phyloP scores from a whole-genome alignment of 2,113 vertebrate genomes.

The Archocentrus centrarchus region DNA sequence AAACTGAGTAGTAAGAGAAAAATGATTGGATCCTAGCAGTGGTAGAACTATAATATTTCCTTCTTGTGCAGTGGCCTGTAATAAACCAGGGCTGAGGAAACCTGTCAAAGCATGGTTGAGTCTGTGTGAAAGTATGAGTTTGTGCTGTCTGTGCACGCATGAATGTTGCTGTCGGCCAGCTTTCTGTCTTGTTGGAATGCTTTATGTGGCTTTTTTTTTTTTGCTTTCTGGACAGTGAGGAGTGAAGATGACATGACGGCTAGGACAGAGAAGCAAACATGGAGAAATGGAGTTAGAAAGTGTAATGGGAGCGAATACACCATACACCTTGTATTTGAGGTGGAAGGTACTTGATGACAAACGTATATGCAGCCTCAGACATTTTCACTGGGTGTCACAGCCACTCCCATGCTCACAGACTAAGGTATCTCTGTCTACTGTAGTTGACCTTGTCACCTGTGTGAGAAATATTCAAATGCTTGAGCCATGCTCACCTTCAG shows the following conservation, averaged over 20 bases:
- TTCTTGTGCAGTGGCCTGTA: conserved; percentile 50
- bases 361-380: background rate
- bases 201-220: background rate
- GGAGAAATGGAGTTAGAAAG: background rate
- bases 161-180: background rate
- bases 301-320: background rate
- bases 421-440: background rate
- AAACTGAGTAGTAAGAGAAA: conserved; percentile 58
- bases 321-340: background rate
- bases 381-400: background rate
- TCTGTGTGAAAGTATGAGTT: conserved; percentile 16
- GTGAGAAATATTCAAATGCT: conserved; percentile 33
- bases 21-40: conserved; percentile 70
- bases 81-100: conserved; percentile 32
- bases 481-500: conserved; percentile 49
- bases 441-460: conserved; percentile 30
- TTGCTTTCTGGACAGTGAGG: background rate
- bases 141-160: background rate
- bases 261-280: background rate
- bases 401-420: background rate
- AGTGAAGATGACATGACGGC: conserved; percentile 19
- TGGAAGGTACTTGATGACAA: background rate
- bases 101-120: background rate
- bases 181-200: conserved; percentile 24
- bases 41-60: conserved; percentile 69